Conservation (phyloP, 2,888 invertebrate genomes). For the Halictus ligatus region DNA sequence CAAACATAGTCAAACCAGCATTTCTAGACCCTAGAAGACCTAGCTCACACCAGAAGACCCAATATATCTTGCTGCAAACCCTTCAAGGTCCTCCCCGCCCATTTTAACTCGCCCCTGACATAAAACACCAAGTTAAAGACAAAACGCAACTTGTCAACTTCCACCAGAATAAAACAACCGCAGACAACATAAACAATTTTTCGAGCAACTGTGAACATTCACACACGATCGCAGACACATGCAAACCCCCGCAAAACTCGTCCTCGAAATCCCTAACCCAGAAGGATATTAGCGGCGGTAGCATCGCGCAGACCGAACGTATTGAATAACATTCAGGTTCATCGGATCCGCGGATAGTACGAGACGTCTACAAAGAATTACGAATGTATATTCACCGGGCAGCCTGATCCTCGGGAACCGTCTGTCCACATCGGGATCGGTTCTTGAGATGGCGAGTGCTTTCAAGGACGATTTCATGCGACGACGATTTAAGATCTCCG, state of each 20-base stretch:
- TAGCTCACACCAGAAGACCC: no score
- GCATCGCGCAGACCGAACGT: conserved; percentile 1
- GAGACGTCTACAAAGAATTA: conserved; percentile 33
- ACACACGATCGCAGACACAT: background rate
- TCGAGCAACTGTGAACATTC: background rate
- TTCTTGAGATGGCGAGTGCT: conserved; percentile 55
- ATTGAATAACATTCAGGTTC: conserved; percentile 38
- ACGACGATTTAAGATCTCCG: conserved; percentile 52
- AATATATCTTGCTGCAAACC: no score
- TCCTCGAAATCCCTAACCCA: background rate
- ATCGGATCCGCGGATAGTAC: background rate
- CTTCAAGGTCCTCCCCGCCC: no score
- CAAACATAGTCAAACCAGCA: no score
- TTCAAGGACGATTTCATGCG: conserved; percentile 61
- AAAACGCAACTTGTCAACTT: no score
- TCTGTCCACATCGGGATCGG: conserved; percentile 49
- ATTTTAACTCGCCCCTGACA: no score
- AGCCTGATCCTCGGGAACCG: conserved; percentile 15
- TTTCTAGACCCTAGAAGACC: no score
- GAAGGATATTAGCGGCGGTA: background rate
- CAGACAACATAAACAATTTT: no score
- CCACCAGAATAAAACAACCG: background rate
- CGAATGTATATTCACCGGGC: conserved; percentile 48
- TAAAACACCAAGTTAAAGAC: no score
- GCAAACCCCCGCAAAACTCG: background rate